Percentiles rank a stretch among this genome's conserved stretches.
Conservation (phyloP, 2,797 vertebrate genomes). For the Gallinago stenura region DNA sequence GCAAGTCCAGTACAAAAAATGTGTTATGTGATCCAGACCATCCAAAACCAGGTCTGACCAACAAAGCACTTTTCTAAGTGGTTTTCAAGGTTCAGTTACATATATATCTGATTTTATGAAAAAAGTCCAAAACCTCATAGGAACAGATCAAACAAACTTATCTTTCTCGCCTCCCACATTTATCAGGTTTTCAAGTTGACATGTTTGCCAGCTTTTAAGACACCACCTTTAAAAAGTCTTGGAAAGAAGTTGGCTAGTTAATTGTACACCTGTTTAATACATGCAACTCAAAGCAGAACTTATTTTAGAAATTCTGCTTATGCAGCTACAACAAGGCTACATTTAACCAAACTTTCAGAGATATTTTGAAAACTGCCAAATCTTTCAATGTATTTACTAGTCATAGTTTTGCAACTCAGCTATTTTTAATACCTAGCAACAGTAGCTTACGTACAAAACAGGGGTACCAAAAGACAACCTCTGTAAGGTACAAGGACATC, state of each 20-base stretch:
- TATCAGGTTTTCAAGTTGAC: conserved; percentile 26
- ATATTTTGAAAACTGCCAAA: conserved; percentile 65
- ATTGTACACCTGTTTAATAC: conserved; percentile 40
- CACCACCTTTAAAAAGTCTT: conserved; percentile 66
- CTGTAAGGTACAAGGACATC: conserved; percentile 78
- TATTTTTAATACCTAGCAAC: conserved; percentile 55
- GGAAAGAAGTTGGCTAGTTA: conserved; percentile 66
- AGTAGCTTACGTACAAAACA: conserved; percentile 57
- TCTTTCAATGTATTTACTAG: conserved; percentile 33
- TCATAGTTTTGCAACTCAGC: conserved; percentile 45
- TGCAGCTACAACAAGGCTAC: conserved; percentile 31
- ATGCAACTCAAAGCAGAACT: conserved; percentile 70
- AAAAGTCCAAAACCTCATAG: conserved; percentile 49
- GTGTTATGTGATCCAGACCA: conserved; percentile 23
- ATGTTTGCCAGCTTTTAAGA: conserved; percentile 67
- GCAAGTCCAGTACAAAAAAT: conserved; percentile 63
- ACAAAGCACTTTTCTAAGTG: conserved; percentile 22
- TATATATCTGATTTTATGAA: conserved; percentile 26
- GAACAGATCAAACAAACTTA: conserved; percentile 26
- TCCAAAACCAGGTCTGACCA: conserved; percentile 44
- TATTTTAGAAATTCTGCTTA: conserved; percentile 68
- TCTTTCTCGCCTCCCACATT: conserved; percentile 66
- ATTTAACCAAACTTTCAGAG: conserved; percentile 46
- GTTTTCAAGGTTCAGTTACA: conserved; percentile 30
- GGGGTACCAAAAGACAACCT: conserved; percentile 78